Base-by-base conservation (phyloP, 2,888 invertebrate species). In the Dasypogon diadema region DNA sequence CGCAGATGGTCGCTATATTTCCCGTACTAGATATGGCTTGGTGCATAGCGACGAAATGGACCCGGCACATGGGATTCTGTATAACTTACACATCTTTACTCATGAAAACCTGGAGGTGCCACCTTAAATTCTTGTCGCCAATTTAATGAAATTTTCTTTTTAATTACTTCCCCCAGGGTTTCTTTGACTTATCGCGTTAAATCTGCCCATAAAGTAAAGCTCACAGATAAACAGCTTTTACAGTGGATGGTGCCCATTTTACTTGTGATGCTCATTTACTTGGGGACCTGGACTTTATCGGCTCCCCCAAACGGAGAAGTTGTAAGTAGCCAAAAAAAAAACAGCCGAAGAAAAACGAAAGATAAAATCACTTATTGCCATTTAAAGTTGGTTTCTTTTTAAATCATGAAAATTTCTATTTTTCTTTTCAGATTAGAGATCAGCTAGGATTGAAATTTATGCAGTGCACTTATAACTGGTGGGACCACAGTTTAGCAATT, bases 231-330 rank as follows among this genome's bases (percentile, higher is more conserved):
- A 82, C 96, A 96, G 83, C 87, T 97, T 76, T 87, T 97, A 26
- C 96, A 97, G 83, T 95, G 97, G 94, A 94, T 97, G 92, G 92
- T 95, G 4, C 96, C 97, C 3, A 94, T 97, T 79, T 87, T 96
- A n/a, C 87, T 95, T 65, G 93, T 97, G 34, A 94, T 95, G 92
- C 87, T 95, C 77, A 94, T 95, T 68, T 96, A 95, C 85, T 88
- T 97, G 77, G 91, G 94, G 21, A 94, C 96, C 0, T 97, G 97
- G 97, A 96, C 96, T 0, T 88, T 95, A 21, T 94, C 95, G 0
- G 92, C 93, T 58, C 94, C 96, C 1, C 96, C 96, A 1, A 90
- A 89, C 79, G 94, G 94, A 37, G 92, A 93, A 87, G 91, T 91
- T 81, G 90, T 90, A 83, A 87, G 89, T 86, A 76, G 3, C n/a